These are phyloP conservation scores for Solenopsis fugax DNA, from an alignment of 1,140 invertebrate species.

Conservation along the genomic window DNA sequence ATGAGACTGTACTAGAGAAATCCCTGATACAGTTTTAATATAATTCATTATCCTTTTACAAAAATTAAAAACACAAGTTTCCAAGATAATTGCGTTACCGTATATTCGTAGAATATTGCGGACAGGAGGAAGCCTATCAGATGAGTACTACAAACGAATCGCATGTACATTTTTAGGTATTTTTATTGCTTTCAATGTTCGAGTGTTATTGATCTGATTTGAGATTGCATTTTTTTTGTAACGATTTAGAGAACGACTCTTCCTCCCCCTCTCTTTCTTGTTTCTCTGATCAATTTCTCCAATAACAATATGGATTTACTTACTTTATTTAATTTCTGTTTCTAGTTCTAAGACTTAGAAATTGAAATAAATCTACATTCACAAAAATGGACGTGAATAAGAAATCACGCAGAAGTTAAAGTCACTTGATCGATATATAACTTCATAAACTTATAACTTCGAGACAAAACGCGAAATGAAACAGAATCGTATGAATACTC, in stretches of 20 bases:
- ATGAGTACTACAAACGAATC: neutral
- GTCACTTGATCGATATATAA: neutral
- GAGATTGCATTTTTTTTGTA: neutral
- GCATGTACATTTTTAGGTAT: neutral
- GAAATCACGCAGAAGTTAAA: neutral
- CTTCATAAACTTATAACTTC: neutral
- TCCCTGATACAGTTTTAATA: neutral
- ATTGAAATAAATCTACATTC: too few species aligned
- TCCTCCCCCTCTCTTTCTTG: too few species aligned
- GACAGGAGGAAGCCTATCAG: neutral
- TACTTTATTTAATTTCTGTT: too few species aligned
- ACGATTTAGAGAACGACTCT: neutral
- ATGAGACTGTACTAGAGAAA: neutral
- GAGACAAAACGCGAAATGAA: neutral
- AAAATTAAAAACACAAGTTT: neutral
- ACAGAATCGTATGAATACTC: neutral
- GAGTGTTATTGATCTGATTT: neutral
- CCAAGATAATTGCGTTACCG: neutral
- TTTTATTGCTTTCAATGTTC: neutral
- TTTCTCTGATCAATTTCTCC: too few species aligned
- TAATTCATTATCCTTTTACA: neutral
- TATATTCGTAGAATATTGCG: neutral
- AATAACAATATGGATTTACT: too few species aligned
- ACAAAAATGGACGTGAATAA: conserved; percentile 7
- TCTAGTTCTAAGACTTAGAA: too few species aligned